Evolutionary conservation across 2,888 invertebrate genomes (phyloP).

Genomic region (Camptogramma bilineatum): DNA sequence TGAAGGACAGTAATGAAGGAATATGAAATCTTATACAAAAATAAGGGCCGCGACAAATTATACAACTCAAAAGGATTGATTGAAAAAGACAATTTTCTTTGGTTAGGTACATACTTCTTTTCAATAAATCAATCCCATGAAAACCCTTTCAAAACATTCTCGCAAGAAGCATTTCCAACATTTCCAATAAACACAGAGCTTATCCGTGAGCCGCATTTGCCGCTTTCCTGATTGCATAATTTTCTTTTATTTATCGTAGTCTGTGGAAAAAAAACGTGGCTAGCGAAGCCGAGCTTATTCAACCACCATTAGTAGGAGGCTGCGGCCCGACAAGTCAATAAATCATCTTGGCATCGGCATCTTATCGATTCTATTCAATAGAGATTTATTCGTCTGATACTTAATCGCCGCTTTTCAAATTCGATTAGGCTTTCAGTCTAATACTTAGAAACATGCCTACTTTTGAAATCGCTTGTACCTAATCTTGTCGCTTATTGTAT

Average conservation of each 20-base stretch:
- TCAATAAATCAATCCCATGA: constrained; percentile 13
- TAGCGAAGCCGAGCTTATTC: constrained; percentile 55
- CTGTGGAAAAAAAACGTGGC: constrained; percentile 56
- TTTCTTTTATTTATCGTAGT: constrained; percentile 57
- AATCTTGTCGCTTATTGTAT: constrained; percentile 43
- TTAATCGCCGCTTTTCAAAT: constrained; percentile 66
- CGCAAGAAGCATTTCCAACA: constrained; percentile 36
- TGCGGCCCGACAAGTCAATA: constrained; percentile 72
- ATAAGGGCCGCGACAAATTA: no score
- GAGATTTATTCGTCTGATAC: constrained; percentile 65
- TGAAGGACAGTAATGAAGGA: no score
- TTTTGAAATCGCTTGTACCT: constrained; percentile 49
- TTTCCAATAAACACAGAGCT: constrained; percentile 45
- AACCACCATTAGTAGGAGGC: constrained; percentile 58
- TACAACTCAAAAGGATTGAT: no score
- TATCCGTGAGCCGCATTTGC: constrained; percentile 45
- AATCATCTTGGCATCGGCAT: constrained; percentile 77
- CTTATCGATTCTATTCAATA: constrained; percentile 77
- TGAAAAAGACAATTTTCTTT: no score
- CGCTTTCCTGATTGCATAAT: constrained; percentile 55
- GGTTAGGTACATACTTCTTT: neutral
- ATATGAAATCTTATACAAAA: no score
- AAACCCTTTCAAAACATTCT: constrained; percentile 18
- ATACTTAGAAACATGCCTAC: constrained; percentile 41
- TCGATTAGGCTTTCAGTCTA: constrained; percentile 61